A percentile compares a stretch with the other conserved stretches of the same genome.
Evolutionary conservation across 1,140 invertebrate species (phyloP).

Genomic region (Spodoptera litura): DNA sequence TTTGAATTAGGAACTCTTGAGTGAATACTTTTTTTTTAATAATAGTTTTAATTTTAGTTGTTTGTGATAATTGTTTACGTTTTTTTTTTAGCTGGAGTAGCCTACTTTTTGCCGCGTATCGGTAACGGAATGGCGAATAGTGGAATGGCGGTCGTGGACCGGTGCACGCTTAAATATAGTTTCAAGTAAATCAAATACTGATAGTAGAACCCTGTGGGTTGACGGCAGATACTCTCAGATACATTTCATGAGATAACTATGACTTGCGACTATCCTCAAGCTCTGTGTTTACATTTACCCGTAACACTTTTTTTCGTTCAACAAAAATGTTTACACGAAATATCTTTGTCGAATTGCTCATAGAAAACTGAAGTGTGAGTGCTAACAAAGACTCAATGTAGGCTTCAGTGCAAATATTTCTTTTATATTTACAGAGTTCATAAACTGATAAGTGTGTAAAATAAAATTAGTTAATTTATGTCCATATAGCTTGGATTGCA

Average conservation of each 20-base stretch:
- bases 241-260: background rate
- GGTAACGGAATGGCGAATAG: background rate
- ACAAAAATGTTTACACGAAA: too few relatives aligned
- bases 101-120: background rate
- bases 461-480: too few relatives aligned
- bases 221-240: background rate
- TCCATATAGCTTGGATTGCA: too few relatives aligned
- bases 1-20: background rate
- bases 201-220: conserved; percentile 3
- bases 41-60: background rate
- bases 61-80: background rate
- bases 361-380: too few relatives aligned
- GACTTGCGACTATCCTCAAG: background rate
- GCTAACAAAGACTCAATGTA: too few relatives aligned
- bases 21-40: background rate
- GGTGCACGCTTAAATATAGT: conserved; percentile 22
- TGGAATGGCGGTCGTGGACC: background rate
- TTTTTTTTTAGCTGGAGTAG: background rate
- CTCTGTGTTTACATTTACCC: too few relatives aligned
- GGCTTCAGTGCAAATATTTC: too few relatives aligned
- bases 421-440: too few relatives aligned
- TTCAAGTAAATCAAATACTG: conserved; percentile 28
- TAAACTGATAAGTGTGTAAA: too few relatives aligned
- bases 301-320: too few relatives aligned
- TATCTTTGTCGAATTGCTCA: too few relatives aligned